Evolutionary conservation across 2,888 invertebrate genomes (phyloP), one percentile per base, ranked within the genome.

Genomic region (Eristalinus sepulchralis): DNA sequence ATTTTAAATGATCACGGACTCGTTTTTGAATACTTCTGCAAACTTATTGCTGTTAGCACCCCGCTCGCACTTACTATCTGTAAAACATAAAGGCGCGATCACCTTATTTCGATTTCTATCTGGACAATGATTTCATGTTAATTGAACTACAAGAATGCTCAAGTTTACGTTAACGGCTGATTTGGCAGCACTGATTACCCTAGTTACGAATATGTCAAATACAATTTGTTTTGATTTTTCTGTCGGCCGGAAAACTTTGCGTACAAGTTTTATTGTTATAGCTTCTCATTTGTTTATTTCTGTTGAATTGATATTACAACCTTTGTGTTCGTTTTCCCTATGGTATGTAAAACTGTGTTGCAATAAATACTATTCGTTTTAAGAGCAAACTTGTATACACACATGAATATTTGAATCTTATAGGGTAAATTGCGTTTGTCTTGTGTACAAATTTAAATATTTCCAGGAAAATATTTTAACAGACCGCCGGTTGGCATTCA

Each of bases 401-500:
- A n/a, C n/a, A n/a, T n/a, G n/a, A n/a, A n/a, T n/a, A n/a, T 72
- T 79, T 60, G 24, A 75, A 70, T 55, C 1, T 64, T 13, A 71
- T 84, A 81, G 81, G 63, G 84, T 72, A 24, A 24, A n/a, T 71
- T 55, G 59, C 27, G 72, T 13, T 20, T n/a, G n/a, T n/a, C n/a
- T n/a, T n/a, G n/a, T n/a, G n/a, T n/a, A n/a, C n/a, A 70, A 11
- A 67, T 57, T 13, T 11, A 47, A 36, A n/a, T 17, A 31, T 8
- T 76, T 85, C 68, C 27, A 77, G 83, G 67, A 67, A 17, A 47
- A 47, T 17, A 17, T 47, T 39, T 39, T 13, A 39, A 39, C 39
- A 55, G 6, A 20, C 10, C 68, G 17, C 47, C 89, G 92, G 66
- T 91, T 93, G 88, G 91, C 92, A 36, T 97, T 97, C 92, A 92